Conservation (phyloP, 1,140 invertebrate species). For the Drosophila truncata region DNA sequence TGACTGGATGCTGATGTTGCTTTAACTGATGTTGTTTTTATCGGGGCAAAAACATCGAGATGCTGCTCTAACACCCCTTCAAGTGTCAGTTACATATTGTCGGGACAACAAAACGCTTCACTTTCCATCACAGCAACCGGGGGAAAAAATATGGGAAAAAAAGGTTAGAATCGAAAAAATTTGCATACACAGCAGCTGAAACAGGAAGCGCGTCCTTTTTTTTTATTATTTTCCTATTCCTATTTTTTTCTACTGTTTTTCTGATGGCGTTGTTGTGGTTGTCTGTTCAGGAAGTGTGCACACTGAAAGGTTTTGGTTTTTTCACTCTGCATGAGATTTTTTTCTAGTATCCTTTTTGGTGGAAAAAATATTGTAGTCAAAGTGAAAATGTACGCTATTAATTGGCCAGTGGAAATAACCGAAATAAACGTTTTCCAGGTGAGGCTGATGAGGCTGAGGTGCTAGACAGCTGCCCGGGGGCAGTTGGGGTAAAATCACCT, state of each 20-base stretch:
- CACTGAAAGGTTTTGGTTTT: constrained; percentile 53
- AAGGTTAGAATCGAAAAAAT: constrained; percentile 74
- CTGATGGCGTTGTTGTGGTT: constrained; percentile 52
- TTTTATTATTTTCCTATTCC: constrained; percentile 5
- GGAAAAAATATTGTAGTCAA: constrained; percentile 61
- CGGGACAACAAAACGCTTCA: constrained; percentile 80
- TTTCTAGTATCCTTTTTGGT: constrained; percentile 17
- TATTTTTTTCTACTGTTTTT: constrained; percentile 21
- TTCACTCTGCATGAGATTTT: constrained; percentile 7
- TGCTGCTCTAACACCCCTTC: constrained; percentile 78
- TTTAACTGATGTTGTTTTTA: constrained; percentile 48
- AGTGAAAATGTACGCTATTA: constrained; percentile 74
- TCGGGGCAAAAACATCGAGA: constrained; percentile 66
- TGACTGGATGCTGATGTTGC: constrained; percentile 25
- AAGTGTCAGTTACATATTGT: constrained; percentile 83
- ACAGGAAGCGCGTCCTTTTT: constrained; percentile 66
- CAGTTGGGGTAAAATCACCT: constrained; percentile 8
- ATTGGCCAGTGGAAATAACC: constrained; percentile 57
- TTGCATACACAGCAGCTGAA: constrained; percentile 81
- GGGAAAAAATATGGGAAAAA: constrained; percentile 48
- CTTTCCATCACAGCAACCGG: constrained; percentile 61
- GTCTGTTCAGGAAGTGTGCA: constrained; percentile 81
- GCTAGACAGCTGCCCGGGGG: neutral
- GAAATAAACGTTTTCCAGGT: constrained; percentile 4
- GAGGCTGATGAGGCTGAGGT: neutral